Conservation (phyloP, 2,888 invertebrate genomes). For the Lasioglossum villosulum region DNA sequence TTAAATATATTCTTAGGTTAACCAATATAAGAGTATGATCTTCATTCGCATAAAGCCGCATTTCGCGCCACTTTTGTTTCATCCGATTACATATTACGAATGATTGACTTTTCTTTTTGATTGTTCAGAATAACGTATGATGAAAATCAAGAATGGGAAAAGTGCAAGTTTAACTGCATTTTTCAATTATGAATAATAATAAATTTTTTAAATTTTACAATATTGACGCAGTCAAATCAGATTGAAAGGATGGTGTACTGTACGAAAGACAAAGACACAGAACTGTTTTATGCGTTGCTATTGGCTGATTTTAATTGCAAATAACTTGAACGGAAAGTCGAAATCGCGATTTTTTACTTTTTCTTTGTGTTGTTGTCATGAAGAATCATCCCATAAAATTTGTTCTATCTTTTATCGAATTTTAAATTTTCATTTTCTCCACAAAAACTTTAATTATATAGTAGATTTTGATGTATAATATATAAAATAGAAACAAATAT, state of each 20-base stretch:
- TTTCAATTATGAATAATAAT: neutral
- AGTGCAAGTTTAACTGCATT: neutral
- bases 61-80: conserved; percentile 1
- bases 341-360: neutral
- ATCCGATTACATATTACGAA: neutral
- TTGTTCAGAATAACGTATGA: neutral
- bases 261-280: neutral
- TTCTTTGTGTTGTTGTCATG: too few species aligned
- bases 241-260: neutral
- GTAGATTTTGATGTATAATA: too few species aligned
- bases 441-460: too few species aligned
- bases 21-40: neutral
- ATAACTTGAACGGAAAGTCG: neutral
- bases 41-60: neutral
- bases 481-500: too few species aligned
- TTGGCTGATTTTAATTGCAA: neutral
- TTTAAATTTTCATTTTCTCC: too few species aligned
- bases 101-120: neutral
- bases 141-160: neutral
- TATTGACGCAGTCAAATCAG: neutral
- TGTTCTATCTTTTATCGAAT: neutral
- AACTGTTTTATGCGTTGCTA: neutral
- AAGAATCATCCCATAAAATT: too few species aligned
- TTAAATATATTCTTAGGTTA: conserved; percentile 1
- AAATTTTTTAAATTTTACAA: neutral